Conservation (phyloP, 1,140 invertebrate species). For the Papilio helenus region DNA sequence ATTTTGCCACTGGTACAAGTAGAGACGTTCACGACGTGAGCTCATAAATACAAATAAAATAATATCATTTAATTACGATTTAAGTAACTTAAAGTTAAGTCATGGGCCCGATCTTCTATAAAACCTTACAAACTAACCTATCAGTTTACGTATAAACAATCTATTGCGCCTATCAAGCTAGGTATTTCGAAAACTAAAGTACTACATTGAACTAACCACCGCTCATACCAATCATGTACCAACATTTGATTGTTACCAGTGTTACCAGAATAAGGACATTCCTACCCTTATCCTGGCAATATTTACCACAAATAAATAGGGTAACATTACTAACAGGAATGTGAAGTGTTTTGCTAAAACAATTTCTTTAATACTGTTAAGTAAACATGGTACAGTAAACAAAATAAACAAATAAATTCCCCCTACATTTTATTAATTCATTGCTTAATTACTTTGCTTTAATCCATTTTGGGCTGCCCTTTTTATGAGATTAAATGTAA, state of each 20-base stretch:
- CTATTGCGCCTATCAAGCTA: slow-evolving; percentile 75
- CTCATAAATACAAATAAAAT: slow-evolving; percentile 54
- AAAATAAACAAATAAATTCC: neutral
- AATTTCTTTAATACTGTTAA: neutral
- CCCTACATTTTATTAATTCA: neutral
- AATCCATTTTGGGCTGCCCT: neutral
- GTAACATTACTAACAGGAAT: slow-evolving; percentile 1
- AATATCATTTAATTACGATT: slow-evolving; percentile 58
- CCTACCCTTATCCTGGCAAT: neutral
- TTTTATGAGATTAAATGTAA: neutral
- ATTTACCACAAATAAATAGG: neutral
- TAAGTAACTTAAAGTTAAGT: slow-evolving; percentile 79
- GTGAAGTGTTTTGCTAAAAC: slow-evolving; percentile 22
- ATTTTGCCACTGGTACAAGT: slow-evolving; percentile 41
- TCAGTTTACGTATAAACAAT: slow-evolving; percentile 72
- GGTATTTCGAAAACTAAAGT: slow-evolving; percentile 75
- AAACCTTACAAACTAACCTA: slow-evolving; percentile 67
- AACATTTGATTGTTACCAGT: neutral
- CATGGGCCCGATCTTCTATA: slow-evolving; percentile 79
- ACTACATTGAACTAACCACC: slow-evolving; percentile 50
- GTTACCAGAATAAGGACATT: neutral
- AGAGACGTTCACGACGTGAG: slow-evolving; percentile 54
- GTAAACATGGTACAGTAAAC: neutral
- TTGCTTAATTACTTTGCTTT: too few species aligned
- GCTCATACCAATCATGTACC: neutral